Evolutionary conservation across 2,113 vertebrate species (phyloP), one percentile per base, ranked within the genome.

Genomic region (Nansenia antarctica): DNA sequence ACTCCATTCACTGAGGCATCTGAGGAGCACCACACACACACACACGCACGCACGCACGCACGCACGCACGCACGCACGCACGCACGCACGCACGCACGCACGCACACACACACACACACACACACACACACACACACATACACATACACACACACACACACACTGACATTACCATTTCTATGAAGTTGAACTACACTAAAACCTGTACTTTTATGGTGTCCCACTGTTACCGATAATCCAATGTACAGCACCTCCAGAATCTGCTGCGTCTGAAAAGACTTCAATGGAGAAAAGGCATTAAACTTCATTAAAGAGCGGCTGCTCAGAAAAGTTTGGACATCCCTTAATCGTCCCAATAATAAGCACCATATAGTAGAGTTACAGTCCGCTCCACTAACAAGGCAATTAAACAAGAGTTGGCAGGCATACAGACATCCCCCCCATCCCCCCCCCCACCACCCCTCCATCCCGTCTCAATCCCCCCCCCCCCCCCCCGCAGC

Each of bases 371-470:
- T 24, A 14, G 11, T 55, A 29, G 24, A 11, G 9, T 29, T 5
- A 9, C 26, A 27, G 24, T 3, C 24, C 12, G 8, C 53, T 30
- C 27, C 53, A 27, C 53, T 55, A 55, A 55, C 26, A 55, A 55
- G 53, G 53, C 53, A 55, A 55, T 55, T 55, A 55, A 55, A 29
- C 24, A 29, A 55, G 53, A 3, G 26, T 55, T 55, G 53, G 53
- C 27, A 55, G 53, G 26, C 53, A 7, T 27, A 29, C 26, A 55
- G 53, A 52, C 32, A 67, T 35, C 12, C 49, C 15, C 32, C 18
- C 29, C 42, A 32, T 5, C 63, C 29, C 29, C 26, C 31, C 9
- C 20, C 29, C 1, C 63, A 65, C 24, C 24, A 12, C 24, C 53
- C 11, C 52, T 3, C 52, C 22, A 55, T 49, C 53, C 24, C 26